A percentile compares a stretch with the other conserved stretches of the same genome.
These are phyloP conservation scores for Rhagium mordax DNA, from an alignment of 2,888 invertebrate genomes.

Conservation along the genomic window DNA sequence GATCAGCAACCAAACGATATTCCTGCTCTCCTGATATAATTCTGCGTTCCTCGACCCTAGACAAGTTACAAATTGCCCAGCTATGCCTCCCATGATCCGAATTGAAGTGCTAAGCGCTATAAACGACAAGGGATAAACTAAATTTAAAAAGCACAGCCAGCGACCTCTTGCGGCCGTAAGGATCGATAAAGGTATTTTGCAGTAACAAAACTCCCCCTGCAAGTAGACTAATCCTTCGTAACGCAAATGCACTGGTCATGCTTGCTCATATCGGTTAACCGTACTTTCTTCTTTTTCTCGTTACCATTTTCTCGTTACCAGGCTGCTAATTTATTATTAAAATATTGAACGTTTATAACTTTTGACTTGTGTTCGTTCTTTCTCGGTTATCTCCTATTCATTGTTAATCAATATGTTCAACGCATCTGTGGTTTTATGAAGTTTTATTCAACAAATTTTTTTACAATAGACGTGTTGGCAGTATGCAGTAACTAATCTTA, in stretches of 20 bases:
- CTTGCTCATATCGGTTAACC: neutral
- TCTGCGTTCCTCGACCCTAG: slow-evolving; percentile 3
- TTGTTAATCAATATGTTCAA: too few species aligned
- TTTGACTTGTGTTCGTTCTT: too few species aligned
- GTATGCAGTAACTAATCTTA: too few species aligned
- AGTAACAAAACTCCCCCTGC: neutral
- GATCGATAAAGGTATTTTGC: neutral
- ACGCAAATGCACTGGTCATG: neutral
- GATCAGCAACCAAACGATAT: neutral
- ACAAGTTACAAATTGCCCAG: slow-evolving; percentile 19
- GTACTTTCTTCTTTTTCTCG: too few species aligned
- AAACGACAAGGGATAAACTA: neutral
- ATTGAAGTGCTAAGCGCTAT: slow-evolving; percentile 1
- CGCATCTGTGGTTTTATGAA: too few species aligned
- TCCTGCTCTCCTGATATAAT: neutral
- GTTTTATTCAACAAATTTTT: too few species aligned
- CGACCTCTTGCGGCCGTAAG: neutral
- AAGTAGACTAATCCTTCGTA: neutral
- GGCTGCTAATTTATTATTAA: too few species aligned
- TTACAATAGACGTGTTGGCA: too few species aligned
- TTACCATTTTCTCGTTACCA: too few species aligned
- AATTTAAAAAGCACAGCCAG: neutral
- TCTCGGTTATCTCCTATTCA: too few species aligned
- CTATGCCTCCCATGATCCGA: neutral
- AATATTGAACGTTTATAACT: too few species aligned